These are phyloP conservation scores for Sepioteuthis lessoniana DNA, from an alignment of 2,888 invertebrate genomes.

Conservation along the genomic window DNA sequence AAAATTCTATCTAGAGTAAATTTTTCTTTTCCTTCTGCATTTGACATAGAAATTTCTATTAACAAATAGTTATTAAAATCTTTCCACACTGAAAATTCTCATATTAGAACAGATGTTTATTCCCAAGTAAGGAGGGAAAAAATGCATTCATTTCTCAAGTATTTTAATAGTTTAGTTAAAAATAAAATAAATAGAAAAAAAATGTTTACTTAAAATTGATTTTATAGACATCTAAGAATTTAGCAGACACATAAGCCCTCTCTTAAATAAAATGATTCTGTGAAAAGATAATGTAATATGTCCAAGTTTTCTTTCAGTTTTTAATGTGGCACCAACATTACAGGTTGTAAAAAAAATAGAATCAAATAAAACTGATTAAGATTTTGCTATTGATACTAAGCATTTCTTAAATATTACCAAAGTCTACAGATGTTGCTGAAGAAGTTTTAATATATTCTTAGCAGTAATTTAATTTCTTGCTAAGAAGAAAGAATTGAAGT, in stretches of 20 bases:
- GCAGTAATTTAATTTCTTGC: too few relatives aligned
- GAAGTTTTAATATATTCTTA: too few relatives aligned
- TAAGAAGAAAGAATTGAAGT: too few relatives aligned
- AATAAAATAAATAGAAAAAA: neutral
- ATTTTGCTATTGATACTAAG: too few relatives aligned
- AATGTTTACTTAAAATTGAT: neutral
- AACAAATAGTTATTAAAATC: neutral
- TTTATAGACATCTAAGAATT: neutral
- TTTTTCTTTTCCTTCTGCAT: neutral
- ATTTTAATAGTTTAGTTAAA: neutral
- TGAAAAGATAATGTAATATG: neutral
- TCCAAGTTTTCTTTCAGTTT: neutral
- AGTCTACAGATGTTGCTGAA: too few relatives aligned
- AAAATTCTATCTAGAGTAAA: neutral
- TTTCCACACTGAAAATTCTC: neutral
- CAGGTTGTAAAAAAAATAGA: too few relatives aligned
- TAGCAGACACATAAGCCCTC: neutral
- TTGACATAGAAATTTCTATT: neutral
- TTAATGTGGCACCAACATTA: too few relatives aligned
- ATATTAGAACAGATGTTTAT: neutral
- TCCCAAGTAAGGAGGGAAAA: neutral
- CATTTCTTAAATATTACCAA: too few relatives aligned
- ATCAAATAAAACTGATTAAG: too few relatives aligned
- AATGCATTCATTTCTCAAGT: neutral
- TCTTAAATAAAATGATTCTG: neutral